Evolutionary conservation across 2,797 vertebrate genomes (phyloP).

Genomic region (Hoplostethus atlanticus): DNA sequence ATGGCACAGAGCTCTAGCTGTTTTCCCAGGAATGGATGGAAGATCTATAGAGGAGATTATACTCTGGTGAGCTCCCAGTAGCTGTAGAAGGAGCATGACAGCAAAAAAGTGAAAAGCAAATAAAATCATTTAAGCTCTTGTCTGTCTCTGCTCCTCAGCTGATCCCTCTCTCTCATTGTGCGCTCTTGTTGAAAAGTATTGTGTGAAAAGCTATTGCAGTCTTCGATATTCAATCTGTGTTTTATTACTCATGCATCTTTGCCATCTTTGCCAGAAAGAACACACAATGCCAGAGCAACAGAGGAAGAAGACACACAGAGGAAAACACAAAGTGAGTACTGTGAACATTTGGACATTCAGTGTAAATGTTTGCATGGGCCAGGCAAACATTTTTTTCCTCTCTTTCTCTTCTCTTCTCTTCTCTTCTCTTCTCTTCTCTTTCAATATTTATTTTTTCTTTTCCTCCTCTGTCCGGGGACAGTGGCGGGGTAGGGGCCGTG

Average conservation of each 20-base stretch:
- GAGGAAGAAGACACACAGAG: not conserved
- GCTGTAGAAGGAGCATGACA: not conserved
- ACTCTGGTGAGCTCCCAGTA: constrained; percentile 1
- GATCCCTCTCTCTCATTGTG: no score
- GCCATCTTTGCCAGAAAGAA: constrained; percentile 14
- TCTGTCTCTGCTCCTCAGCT: not conserved
- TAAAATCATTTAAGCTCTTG: not conserved
- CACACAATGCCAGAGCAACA: constrained; percentile 20
- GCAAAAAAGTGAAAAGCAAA: not conserved
- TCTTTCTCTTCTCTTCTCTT: not conserved
- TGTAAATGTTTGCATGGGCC: not conserved
- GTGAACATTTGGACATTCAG: not conserved
- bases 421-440: not conserved
- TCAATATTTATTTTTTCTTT: not conserved
- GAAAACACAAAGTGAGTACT: not conserved
- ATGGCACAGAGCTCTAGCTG: constrained; percentile 18
- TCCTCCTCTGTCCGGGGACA: not conserved
- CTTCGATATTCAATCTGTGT: constrained; percentile 13
- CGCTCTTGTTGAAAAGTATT: not conserved
- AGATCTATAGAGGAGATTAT: constrained; percentile 4
- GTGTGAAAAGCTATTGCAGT: constrained; percentile 9
- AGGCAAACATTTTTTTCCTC: no score
- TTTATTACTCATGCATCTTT: constrained; percentile 17
- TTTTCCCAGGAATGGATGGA: constrained; percentile 7
- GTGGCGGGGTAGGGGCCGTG: not conserved